Percentiles rank a stretch among this genome's conserved stretches.
Conservation (phyloP, 37 sponge, comb jelly and placozoan genomes). For the Crambe crambe region DNA sequence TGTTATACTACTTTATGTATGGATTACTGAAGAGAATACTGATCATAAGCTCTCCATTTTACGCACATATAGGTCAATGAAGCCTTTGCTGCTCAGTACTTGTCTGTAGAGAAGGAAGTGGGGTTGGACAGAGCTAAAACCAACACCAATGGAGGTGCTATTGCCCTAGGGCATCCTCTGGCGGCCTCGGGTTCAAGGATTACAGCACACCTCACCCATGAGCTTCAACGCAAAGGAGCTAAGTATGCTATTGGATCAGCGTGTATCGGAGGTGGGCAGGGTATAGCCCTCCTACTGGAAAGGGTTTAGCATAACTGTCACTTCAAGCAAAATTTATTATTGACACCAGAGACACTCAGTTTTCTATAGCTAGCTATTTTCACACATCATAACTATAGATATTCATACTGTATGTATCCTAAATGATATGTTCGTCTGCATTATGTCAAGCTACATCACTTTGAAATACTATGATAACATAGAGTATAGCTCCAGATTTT, state of each 20-base stretch:
- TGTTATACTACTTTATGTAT: too few species aligned
- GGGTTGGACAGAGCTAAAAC: conserved; percentile 83
- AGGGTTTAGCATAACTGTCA: conserved; percentile 21
- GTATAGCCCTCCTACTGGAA: conserved; percentile 94
- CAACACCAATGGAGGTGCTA: conserved; percentile 94
- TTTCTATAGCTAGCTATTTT: too few species aligned
- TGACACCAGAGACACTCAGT: too few species aligned
- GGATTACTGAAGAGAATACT: too few species aligned
- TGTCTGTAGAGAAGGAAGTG: conserved; percentile 91
- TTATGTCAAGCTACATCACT: too few species aligned
- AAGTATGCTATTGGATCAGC: conserved; percentile 92
- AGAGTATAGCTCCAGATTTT: too few species aligned
- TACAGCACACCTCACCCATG: conserved; percentile 87
- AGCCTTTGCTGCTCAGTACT: conserved; percentile 96
- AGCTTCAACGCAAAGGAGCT: conserved; percentile 66
- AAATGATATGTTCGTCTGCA: too few species aligned
- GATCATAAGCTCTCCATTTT: too few species aligned
- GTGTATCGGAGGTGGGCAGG: conserved; percentile 99
- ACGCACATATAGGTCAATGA: conserved; percentile 98
- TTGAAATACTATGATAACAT: too few species aligned
- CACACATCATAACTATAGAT: too few species aligned
- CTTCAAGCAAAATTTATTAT: background rate
- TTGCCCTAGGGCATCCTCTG: conserved; percentile 97
- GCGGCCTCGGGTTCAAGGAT: conserved; percentile 93
- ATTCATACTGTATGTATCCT: too few species aligned